Base-by-base conservation (phyloP, 2,113 vertebrate species). In the Oriolus oriolus region DNA sequence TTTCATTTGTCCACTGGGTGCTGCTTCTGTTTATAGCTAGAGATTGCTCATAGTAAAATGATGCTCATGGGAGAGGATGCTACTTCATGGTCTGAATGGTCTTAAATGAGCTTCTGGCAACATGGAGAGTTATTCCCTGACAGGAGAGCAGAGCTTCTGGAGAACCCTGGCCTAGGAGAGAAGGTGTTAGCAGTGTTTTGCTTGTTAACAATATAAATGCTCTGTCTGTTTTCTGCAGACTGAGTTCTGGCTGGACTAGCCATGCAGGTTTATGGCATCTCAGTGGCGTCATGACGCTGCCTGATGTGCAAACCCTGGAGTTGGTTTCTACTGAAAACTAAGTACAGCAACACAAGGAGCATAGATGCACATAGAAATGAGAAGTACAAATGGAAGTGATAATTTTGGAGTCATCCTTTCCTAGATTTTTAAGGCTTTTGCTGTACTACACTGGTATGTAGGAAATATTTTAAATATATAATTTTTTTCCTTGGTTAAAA, bases 131-230 rank as follows among this genome's bases (percentile, higher is more conserved):
- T 84, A 30, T 33, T 80, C 10, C 20, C 8, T 60, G 35, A 9
- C 2, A 52, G n/a, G 23, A 66, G 15, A 76, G 19, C 11, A 9
- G 12, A 74, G 13, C 23, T 92, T 54, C 42, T 71, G 35, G 59
- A 61, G 33, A 70, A 2, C 3, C 9, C 23, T 57, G 31, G 23
- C 4, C 21, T 27, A 7, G 27, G 21, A 84, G 22, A 41, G 22
- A 27, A 33, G 3, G 1, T 9, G 13, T 33, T 82, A 37, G 33
- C 9, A 44, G 52, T 54, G 16, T 18, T 69, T 66, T 71, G 4
- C 33, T 33, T 76, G 24, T 37, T n/a, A 30, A 3, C 4, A 10
- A 0, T 30, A 4, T 5, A 33, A 75, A 27, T 63, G 3, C 10
- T 31, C 1, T 19, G 5, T 31, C 1, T 19, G 5, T 53, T 54